These are phyloP conservation scores for Tinea pellionella DNA, from an alignment of 2,888 invertebrate genomes.

Conservation along the genomic window DNA sequence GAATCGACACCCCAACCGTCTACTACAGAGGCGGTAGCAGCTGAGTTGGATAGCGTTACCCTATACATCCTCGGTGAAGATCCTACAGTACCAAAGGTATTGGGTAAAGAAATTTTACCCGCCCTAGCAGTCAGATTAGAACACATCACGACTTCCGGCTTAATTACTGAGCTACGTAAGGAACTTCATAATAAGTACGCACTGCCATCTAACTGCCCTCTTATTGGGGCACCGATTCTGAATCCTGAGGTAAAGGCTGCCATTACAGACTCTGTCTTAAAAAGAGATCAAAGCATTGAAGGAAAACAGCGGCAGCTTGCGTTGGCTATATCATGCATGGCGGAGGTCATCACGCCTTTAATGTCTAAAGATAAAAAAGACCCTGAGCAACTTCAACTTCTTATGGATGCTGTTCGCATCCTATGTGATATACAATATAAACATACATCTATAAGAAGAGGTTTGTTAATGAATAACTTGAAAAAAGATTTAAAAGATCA, in stretches of 20 bases:
- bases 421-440: constrained; percentile 18
- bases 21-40: background rate
- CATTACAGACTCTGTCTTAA: constrained; percentile 17
- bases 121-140: constrained; percentile 20
- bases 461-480: constrained; percentile 17
- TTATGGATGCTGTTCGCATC: constrained; percentile 18
- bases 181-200: constrained; percentile 19
- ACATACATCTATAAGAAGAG: constrained; percentile 18
- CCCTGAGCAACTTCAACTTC: background rate
- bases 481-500: constrained; percentile 22
- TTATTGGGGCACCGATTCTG: constrained; percentile 20
- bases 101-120: constrained; percentile 19
- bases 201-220: constrained; percentile 19
- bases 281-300: constrained; percentile 22
- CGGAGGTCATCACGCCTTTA: constrained; percentile 16
- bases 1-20: background rate
- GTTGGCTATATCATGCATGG: constrained; percentile 18
- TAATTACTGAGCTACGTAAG: constrained; percentile 19
- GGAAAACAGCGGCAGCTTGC: constrained; percentile 21
- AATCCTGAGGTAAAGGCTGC: constrained; percentile 22
- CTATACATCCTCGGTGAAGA: constrained; percentile 18
- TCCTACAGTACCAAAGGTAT: constrained; percentile 17
- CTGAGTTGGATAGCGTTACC: constrained; percentile 10
- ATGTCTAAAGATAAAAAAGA: constrained; percentile 15
- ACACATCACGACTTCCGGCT: constrained; percentile 18